Evolutionary conservation across 1,140 invertebrate genomes (phyloP), one percentile per base, ranked within the genome.

Genomic region (Contarinia nasturtii): DNA sequence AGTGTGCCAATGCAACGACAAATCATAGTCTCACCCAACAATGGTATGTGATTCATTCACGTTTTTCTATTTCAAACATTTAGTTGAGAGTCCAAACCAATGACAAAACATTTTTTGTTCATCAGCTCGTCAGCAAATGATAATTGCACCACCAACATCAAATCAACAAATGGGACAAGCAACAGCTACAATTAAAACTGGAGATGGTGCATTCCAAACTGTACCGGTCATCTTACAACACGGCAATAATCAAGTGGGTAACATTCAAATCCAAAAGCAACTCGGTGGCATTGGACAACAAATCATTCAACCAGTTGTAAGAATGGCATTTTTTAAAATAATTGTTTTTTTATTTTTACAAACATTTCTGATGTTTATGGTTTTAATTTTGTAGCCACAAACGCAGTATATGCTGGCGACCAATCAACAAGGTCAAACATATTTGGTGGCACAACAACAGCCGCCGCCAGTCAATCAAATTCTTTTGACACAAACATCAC

Each of bases 381-480:
- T 27, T 27, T 27, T 3, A 27, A 27, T 27, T 27, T 10, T 33
- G 45, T 38, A 50, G 46, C 53, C 14, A 33, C 55, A 47, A 42
- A 63, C 63, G 7, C 59, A 62, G 21, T 63, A 65, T 21, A 60
- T 60, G 0, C 47, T 64, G 44, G 58, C 57, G 21, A 59, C 59
- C 45, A 64, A 62, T 52, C 58, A 54, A 44, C 60, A 64, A 51
- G 61, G 61, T 0, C 60, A 66, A 41, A 73, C 73, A 12, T 78
- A 77, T 50, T 67, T 81, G 20, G 65, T 81, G 2, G 76, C 78
- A 1, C 60, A 60, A 47, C 51, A 48, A n/a, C 51, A 54, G 2
- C 50, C 49, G 1, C 44, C 50, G 0, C 51, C 41, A 20, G 51
- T 49, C 41, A 47, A 56, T 14, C 52, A 52, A 19, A 51, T 54